These are phyloP conservation scores for Volucella bombylans DNA, from an alignment of 2,888 invertebrate genomes.

Conservation along the genomic window DNA sequence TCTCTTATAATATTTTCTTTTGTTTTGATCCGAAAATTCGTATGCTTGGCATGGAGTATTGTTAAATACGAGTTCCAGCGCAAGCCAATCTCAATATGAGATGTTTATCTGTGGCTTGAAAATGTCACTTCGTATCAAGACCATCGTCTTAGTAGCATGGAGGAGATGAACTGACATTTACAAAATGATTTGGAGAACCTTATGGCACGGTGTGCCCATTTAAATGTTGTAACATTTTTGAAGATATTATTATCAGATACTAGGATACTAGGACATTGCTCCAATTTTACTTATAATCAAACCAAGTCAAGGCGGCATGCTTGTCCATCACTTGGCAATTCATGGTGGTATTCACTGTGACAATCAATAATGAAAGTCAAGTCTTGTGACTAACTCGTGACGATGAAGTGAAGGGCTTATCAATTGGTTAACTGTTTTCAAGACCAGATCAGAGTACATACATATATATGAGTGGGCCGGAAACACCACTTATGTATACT, in stretches of 20 bases:
- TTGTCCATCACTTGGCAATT: slow-evolving; percentile 16
- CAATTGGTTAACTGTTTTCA: not conserved
- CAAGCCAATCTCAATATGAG: not conserved
- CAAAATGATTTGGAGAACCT: slow-evolving; percentile 16
- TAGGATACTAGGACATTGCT: not conserved
- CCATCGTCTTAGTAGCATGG: not conserved
- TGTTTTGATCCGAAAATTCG: not conserved
- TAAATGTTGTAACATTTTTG: not conserved
- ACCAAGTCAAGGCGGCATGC: slow-evolving; percentile 15
- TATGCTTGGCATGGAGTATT: slow-evolving; percentile 1
- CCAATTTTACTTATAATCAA: not conserved
- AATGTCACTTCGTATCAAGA: slow-evolving; percentile 43
- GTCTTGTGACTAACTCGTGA: not conserved
- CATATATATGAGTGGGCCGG: slow-evolving; percentile 1
- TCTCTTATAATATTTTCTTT: slow-evolving; percentile 44
- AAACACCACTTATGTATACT: not conserved
- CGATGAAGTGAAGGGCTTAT: no score
- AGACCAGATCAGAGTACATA: not conserved
- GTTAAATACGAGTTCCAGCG: slow-evolving; percentile 23
- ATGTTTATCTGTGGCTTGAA: slow-evolving; percentile 27
- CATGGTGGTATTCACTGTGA: slow-evolving; percentile 5
- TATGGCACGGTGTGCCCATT: not conserved
- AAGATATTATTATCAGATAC: not conserved
- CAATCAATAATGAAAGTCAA: slow-evolving; percentile 24
- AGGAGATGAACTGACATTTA: slow-evolving; percentile 46